These are phyloP conservation scores for Notarius lentiginosus DNA, from an alignment of 2,113 vertebrate genomes.

Conservation along the genomic window DNA sequence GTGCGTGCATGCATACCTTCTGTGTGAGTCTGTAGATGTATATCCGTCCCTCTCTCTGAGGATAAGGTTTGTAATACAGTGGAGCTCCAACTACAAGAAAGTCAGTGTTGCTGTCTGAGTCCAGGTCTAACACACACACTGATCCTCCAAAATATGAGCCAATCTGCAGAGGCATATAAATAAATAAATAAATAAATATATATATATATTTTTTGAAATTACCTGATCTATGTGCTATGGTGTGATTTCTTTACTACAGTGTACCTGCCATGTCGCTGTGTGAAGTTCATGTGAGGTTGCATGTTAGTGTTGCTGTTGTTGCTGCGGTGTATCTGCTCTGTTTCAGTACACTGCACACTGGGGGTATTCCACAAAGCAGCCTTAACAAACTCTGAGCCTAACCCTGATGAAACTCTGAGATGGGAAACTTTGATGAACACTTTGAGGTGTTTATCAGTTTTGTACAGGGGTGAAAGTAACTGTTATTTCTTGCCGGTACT, in stretches of 20 bases:
- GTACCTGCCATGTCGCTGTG: background rate
- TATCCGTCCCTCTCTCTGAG: constrained; percentile 72
- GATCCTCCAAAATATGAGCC: constrained; percentile 85
- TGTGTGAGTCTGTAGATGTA: constrained; percentile 69
- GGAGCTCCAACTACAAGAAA: constrained; percentile 82
- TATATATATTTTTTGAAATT: no score
- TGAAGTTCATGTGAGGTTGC: background rate
- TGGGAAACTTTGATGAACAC: no score
- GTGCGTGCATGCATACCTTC: constrained; percentile 61
- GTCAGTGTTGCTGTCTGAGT: constrained; percentile 74
- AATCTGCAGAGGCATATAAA: constrained; percentile 64
- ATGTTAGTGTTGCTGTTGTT: background rate
- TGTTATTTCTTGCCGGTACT: no score
- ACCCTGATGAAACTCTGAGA: no score
- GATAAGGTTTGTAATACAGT: constrained; percentile 65
- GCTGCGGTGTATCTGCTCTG: background rate
- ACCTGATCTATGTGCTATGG: background rate
- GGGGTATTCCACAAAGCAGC: no score
- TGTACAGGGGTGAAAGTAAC: background rate
- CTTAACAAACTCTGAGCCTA: no score
- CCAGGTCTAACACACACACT: constrained; percentile 75
- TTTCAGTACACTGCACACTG: background rate
- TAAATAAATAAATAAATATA: no score
- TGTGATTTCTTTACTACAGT: background rate
- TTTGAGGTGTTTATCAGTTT: background rate